These are phyloP conservation scores for Pharmacophagus antenor DNA, from an alignment of 2,888 invertebrate species.

Conservation along the genomic window DNA sequence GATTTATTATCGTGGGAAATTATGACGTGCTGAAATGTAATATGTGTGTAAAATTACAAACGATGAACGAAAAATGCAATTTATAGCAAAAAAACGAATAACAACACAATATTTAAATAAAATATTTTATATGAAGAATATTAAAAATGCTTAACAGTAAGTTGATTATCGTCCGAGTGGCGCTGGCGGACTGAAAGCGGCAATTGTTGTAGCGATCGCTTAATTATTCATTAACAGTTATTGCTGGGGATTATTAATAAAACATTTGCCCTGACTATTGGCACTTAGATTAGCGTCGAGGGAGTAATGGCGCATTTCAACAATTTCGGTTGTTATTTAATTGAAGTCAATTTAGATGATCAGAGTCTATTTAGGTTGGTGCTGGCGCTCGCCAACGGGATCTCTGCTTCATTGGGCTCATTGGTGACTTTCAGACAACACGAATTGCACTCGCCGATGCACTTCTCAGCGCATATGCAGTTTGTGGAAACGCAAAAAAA, in stretches of 20 bases:
- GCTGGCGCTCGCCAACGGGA: constrained; percentile 79
- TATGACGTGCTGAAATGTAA: constrained; percentile 17
- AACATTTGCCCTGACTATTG: constrained; percentile 79
- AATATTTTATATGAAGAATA: neutral
- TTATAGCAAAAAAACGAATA: neutral
- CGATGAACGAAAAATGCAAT: neutral
- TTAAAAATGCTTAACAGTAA: constrained; percentile 30
- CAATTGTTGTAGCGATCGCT: constrained; percentile 60
- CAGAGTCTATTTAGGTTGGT: constrained; percentile 82
- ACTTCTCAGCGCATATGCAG: constrained; percentile 70
- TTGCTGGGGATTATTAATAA: constrained; percentile 76
- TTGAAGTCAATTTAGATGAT: constrained; percentile 82
- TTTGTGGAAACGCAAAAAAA: constrained; percentile 45
- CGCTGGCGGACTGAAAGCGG: constrained; percentile 57
- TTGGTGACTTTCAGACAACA: constrained; percentile 81
- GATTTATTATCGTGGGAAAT: constrained; percentile 78
- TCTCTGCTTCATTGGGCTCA: constrained; percentile 81
- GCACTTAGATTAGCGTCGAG: constrained; percentile 80
- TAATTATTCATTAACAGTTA: constrained; percentile 79
- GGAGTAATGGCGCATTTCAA: constrained; percentile 81
- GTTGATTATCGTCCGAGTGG: constrained; percentile 35
- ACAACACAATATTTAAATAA: neutral
- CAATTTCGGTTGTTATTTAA: constrained; percentile 82
- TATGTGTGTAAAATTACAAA: neutral
- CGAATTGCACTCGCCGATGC: constrained; percentile 80